Evolutionary conservation across 2,113 vertebrate genomes (phyloP).

Genomic region (Orientallactaga bullata): DNA sequence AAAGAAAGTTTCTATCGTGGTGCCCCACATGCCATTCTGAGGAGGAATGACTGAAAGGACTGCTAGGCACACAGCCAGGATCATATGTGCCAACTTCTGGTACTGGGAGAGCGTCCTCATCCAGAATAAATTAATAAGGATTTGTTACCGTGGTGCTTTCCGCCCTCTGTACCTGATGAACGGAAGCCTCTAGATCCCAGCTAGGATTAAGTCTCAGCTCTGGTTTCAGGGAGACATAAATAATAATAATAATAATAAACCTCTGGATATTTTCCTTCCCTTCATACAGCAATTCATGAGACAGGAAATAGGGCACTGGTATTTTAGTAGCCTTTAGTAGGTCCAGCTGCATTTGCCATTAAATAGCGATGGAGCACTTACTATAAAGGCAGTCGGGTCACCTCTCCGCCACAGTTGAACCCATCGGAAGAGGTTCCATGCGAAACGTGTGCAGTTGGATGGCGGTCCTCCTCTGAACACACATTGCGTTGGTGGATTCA

Average conservation of each 20-base stretch:
- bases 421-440: rapidly evolving
- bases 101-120: background rate
- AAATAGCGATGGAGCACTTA: background rate
- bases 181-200: conserved; percentile 60
- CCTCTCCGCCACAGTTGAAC: rapidly evolving
- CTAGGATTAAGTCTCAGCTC: conserved; percentile 61
- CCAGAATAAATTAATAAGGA: conserved; percentile 52
- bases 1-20: background rate
- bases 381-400: background rate
- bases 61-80: background rate
- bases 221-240: conserved; percentile 57
- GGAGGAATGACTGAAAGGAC: background rate
- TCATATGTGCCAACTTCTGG: background rate
- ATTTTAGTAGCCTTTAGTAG: background rate
- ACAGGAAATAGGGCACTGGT: background rate
- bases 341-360: background rate
- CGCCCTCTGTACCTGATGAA: conserved; percentile 39
- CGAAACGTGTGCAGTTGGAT: background rate
- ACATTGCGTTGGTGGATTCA: background rate
- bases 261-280: background rate
- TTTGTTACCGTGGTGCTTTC: conserved; percentile 66
- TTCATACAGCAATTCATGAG: background rate
- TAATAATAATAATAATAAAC: conserved; percentile 61
- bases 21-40: too few species aligned
- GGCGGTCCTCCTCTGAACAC: background rate